phyloP scores from a whole-genome alignment of 1,140 invertebrate genomes.

The Colletes gigas region DNA sequence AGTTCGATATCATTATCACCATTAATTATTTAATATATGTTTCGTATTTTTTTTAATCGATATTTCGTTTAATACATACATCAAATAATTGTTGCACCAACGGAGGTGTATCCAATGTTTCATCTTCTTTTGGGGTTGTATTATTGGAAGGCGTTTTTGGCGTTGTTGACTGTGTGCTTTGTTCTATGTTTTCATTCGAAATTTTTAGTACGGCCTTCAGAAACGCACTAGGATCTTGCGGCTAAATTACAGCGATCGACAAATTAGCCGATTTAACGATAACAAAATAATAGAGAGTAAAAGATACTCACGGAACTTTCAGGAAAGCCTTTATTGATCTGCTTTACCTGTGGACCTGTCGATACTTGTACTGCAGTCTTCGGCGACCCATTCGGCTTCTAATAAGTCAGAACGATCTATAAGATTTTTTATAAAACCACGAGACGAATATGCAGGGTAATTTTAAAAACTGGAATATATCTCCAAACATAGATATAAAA shows the following conservation, averaged over 20 bases:
- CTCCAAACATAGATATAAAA: no score
- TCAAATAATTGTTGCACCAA: slow-evolving; percentile 78
- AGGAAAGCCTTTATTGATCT: slow-evolving; percentile 1
- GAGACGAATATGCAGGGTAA: not conserved
- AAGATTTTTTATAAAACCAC: not conserved
- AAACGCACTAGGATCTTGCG: slow-evolving; percentile 77
- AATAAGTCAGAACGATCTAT: not conserved
- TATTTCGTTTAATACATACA: slow-evolving; percentile 61
- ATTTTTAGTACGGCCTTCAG: slow-evolving; percentile 78
- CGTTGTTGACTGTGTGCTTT: not conserved
- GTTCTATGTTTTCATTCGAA: slow-evolving; percentile 67
- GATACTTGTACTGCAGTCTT: slow-evolving; percentile 9
- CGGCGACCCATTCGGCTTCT: slow-evolving; percentile 46
- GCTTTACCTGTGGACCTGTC: slow-evolving; percentile 35
- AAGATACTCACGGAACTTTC: slow-evolving; percentile 55
- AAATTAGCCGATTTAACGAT: not conserved
- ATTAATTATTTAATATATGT: no score
- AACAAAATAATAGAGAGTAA: not conserved
- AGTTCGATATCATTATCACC: no score
- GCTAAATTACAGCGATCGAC: slow-evolving; percentile 36
- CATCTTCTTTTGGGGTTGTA: slow-evolving; percentile 35
- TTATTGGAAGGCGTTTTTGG: not conserved
- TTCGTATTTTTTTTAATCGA: no score
- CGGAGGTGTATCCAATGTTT: slow-evolving; percentile 69
- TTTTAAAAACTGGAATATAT: no score